A percentile compares a stretch with the other conserved stretches of the same genome.
These are phyloP conservation scores for Eulemur coronatus DNA, from an alignment of 2,797 vertebrate genomes.

Conservation along the genomic window DNA sequence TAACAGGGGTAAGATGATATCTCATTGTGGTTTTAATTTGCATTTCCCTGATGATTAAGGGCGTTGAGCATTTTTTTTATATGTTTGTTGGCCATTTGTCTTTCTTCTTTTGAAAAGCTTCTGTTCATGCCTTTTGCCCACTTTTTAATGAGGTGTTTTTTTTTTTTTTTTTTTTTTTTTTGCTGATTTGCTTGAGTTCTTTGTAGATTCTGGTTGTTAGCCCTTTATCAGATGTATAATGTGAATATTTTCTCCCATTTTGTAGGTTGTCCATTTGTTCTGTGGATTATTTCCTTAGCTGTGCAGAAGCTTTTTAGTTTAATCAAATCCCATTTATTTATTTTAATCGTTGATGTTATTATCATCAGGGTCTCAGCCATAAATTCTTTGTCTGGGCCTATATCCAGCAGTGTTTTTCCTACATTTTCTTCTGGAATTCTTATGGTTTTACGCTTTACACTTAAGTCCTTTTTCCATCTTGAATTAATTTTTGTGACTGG, in stretches of 20 bases:
- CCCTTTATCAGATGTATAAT: background rate
- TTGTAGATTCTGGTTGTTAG: background rate
- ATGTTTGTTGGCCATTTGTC: background rate
- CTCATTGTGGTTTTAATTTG: background rate
- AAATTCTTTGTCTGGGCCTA: background rate
- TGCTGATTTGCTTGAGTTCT: background rate
- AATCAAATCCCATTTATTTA: background rate
- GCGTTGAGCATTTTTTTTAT: background rate
- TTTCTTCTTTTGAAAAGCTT: background rate
- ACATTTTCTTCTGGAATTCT: background rate
- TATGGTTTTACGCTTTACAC: background rate
- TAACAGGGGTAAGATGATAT: background rate
- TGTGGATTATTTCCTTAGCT: background rate
- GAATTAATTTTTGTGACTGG: background rate
- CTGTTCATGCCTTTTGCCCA: background rate
- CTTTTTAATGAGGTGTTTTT: background rate
- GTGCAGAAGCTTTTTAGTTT: background rate
- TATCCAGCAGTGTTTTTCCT: background rate
- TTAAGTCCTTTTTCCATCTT: background rate
- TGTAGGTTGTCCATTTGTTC: background rate
- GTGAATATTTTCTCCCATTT: background rate
- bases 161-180: background rate
- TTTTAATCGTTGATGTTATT: background rate
- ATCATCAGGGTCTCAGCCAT: background rate
- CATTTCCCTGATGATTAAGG: background rate